Percentiles rank a stretch among this genome's conserved stretches.
phyloP scores from a whole-genome alignment of 2,888 invertebrate genomes.

The Drosophila borealis region DNA sequence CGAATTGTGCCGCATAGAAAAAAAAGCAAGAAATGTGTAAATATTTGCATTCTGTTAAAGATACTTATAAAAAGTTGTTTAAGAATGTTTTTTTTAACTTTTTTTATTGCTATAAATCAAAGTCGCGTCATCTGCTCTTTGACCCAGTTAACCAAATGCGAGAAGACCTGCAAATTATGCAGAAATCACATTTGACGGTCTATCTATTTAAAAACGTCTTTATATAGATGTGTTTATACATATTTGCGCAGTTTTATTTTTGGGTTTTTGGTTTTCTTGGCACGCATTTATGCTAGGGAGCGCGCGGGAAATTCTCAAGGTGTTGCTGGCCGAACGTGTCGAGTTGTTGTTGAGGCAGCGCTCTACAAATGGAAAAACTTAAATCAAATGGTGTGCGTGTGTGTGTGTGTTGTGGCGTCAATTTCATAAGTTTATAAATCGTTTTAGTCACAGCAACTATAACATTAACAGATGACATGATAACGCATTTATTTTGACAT shows the following conservation, averaged over 20 bases:
- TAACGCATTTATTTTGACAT: slow-evolving; percentile 43
- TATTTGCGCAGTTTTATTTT: not conserved
- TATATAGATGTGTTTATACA: slow-evolving; percentile 3
- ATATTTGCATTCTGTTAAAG: slow-evolving; percentile 43
- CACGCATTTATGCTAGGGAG: slow-evolving; percentile 58
- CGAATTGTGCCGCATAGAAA: slow-evolving; percentile 1
- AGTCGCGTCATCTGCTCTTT: slow-evolving; percentile 16
- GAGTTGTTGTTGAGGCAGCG: not conserved
- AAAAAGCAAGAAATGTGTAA: not conserved
- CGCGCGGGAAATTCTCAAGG: slow-evolving; percentile 60
- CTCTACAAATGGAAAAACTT: slow-evolving; percentile 26
- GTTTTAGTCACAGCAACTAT: slow-evolving; percentile 47
- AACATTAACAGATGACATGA: slow-evolving; percentile 22
- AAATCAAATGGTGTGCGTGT: not conserved
- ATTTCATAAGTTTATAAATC: slow-evolving; percentile 51
- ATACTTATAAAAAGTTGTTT: not conserved
- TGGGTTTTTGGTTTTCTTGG: slow-evolving; percentile 52
- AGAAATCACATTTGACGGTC: slow-evolving; percentile 38
- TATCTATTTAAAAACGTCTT: slow-evolving; percentile 3
- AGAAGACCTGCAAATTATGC: slow-evolving; percentile 65
- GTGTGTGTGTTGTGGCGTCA: slow-evolving; percentile 16
- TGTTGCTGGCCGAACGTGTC: slow-evolving; percentile 37
- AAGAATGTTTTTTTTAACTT: not conserved
- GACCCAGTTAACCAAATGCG: slow-evolving; percentile 42
- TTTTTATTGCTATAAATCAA: slow-evolving; percentile 31